Percentiles rank a stretch among this genome's conserved stretches.
phyloP scores from a whole-genome alignment of 2,888 invertebrate genomes.

The Argynnis bischoffii region DNA sequence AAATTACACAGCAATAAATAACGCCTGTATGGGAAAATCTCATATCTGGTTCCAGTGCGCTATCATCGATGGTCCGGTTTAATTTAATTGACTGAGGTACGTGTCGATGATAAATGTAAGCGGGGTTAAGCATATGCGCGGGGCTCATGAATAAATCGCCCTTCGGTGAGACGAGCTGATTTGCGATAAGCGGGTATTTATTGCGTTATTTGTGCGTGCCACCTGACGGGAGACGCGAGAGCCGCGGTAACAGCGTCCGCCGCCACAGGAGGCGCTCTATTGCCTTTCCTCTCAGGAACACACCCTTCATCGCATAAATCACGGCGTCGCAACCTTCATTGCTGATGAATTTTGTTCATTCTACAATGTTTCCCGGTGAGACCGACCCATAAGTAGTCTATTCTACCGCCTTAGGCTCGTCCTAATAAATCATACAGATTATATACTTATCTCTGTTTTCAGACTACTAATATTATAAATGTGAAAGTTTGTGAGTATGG shows the following conservation, averaged over 20 bases:
- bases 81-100: conserved; percentile 78
- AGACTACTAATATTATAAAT: not conserved
- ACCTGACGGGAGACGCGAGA: conserved; percentile 53
- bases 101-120: conserved; percentile 77
- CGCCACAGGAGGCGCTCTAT: conserved; percentile 70
- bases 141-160: conserved; percentile 77
- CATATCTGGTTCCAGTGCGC: conserved; percentile 65
- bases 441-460: not conserved
- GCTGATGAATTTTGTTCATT: conserved; percentile 61
- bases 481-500: too few relatives aligned
- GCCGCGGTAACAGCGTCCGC: conserved; percentile 47
- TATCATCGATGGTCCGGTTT: conserved; percentile 75
- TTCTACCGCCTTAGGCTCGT: not conserved
- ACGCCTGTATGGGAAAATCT: conserved; percentile 62
- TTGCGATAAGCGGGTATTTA: conserved; percentile 81
- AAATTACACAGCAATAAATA: conserved; percentile 72
- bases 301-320: conserved; percentile 64
- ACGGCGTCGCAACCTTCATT: conserved; percentile 59
- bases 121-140: conserved; percentile 75
- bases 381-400: conserved; percentile 41
- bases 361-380: conserved; percentile 47
- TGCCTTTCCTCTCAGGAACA: conserved; percentile 56
- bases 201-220: conserved; percentile 75
- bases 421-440: conserved; percentile 2
- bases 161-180: conserved; percentile 75